Evolutionary conservation across 2,113 vertebrate genomes (phyloP), one percentile per base, ranked within the genome.

Genomic region (Nesogale talazaci): DNA sequence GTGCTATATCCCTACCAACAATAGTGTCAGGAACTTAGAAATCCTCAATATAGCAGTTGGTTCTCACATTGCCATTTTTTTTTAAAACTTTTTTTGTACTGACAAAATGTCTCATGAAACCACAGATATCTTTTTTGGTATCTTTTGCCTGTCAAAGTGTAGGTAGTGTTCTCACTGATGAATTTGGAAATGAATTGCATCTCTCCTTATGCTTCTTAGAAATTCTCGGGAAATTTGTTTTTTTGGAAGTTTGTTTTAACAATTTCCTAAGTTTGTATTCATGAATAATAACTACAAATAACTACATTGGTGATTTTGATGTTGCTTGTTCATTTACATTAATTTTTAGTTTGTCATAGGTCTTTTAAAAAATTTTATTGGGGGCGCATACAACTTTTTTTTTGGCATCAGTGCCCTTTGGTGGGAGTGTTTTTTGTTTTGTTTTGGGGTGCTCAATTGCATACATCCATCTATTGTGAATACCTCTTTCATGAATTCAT

Each of bases 121-220:
- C 69, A 82, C 40, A 67, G 31, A 67, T 67, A n/a, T n/a, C n/a
- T 27, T 65, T 65, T 65, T 65, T 23, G 22, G 19, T 65, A 22
- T 82, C 46, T 87, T 80, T 23, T 46, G 31, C 57, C 75, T 74
- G 29, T 34, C 16, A 80, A 1, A 52, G 46, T 52, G 65, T 88
- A 34, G 57, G 46, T 20, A 72, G 27, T 69, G 70, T 27, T 61
- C 38, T 52, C 46, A 67, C 34, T 90, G 70, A 36, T 89, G 52
- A 75, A 11, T 78, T 91, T 40, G 52, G 31, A 82, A 79, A 27
- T 94, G 69, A 90, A 77, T 90, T 76, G n/a, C 15, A 25, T 91
- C 27, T 91, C 27, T 83, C 5, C 8, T 79, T 79, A 23, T 59
- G 42, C 19, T n/a, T 85, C 23, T 63, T 22, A 63, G 61, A 2